Percentiles rank a stretch among this genome's conserved stretches.
These are phyloP conservation scores for Alcis repandata DNA, from an alignment of 2,888 invertebrate genomes.

Conservation along the genomic window DNA sequence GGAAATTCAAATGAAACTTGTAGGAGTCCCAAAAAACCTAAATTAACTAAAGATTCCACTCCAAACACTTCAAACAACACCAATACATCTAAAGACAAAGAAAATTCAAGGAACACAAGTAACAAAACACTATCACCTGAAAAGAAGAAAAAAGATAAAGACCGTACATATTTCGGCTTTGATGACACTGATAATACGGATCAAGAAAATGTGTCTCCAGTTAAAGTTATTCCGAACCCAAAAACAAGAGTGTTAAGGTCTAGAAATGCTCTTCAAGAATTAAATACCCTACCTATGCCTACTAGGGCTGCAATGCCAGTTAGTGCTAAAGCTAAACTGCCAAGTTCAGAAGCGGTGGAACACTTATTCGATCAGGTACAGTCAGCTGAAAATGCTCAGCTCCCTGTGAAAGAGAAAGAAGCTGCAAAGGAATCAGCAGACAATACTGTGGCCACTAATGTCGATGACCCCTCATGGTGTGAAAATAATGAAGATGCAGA, in stretches of 20 bases:
- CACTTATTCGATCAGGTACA: conserved; percentile 67
- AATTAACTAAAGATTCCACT: conserved; percentile 22
- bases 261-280: conserved; percentile 68
- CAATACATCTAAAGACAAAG: conserved; percentile 53
- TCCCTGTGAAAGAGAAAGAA: conserved; percentile 60
- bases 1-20: conserved; percentile 35
- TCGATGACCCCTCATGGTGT: conserved; percentile 48
- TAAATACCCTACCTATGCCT: conserved; percentile 66
- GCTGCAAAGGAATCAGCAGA: conserved; percentile 29
- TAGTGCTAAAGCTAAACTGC: conserved; percentile 62
- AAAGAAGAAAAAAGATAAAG: conserved; percentile 58
- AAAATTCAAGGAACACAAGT: conserved; percentile 46
- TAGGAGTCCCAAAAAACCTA: conserved; percentile 48
- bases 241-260: conserved; percentile 60
- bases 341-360: conserved; percentile 64
- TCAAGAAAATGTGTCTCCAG: conserved; percentile 75
- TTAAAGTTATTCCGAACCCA: conserved; percentile 56
- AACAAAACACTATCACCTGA: conserved; percentile 41
- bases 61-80: conserved; percentile 40
- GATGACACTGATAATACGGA: conserved; percentile 74
- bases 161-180: conserved; percentile 79
- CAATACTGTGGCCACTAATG: conserved; percentile 51
- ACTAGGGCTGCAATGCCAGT: conserved; percentile 63
- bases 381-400: conserved; percentile 64
- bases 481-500: conserved; percentile 62